Percentiles rank a stretch among this genome's conserved stretches.
These are phyloP conservation scores for Nycteola revayana DNA, from an alignment of 2,888 invertebrate species.

Conservation along the genomic window DNA sequence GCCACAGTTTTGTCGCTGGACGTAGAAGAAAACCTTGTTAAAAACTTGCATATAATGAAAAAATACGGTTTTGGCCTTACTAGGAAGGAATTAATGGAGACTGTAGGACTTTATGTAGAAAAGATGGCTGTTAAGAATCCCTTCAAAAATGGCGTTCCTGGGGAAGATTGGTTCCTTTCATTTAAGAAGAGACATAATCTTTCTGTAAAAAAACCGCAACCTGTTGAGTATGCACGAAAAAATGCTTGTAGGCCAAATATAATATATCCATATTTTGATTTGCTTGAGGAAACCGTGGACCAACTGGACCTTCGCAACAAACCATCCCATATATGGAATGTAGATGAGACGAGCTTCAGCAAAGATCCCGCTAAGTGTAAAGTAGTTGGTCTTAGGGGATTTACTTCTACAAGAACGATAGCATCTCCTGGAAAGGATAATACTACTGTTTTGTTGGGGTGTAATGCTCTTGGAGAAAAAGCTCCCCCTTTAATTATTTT, in stretches of 20 bases:
- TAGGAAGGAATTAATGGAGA: too few relatives aligned
- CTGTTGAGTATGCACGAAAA: slow-evolving; percentile 36
- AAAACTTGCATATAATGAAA: too few relatives aligned
- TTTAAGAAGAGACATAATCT: slow-evolving; percentile 34
- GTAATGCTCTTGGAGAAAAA: slow-evolving; percentile 31
- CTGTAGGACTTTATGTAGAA: too few relatives aligned
- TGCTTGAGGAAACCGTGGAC: slow-evolving; percentile 18
- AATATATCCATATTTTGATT: slow-evolving; percentile 25
- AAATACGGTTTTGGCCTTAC: too few relatives aligned
- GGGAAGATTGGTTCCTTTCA: neutral
- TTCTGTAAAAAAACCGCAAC: slow-evolving; percentile 48
- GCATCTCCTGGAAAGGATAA: slow-evolving; percentile 23
- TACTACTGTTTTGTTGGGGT: slow-evolving; percentile 8
- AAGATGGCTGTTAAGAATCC: neutral
- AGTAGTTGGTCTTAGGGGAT: slow-evolving; percentile 3
- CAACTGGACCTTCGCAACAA: slow-evolving; percentile 14
- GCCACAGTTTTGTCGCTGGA: too few relatives aligned
- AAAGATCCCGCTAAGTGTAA: slow-evolving; percentile 22
- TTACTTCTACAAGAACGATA: slow-evolving; percentile 21
- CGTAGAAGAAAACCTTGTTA: too few relatives aligned
- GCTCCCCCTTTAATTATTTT: slow-evolving; percentile 31
- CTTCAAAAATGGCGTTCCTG: neutral
- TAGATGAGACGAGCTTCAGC: slow-evolving; percentile 20
- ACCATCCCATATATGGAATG: slow-evolving; percentile 28
- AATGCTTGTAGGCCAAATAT: slow-evolving; percentile 22